Base-by-base conservation (phyloP, 2,888 invertebrate species). In the Nymphalis polychloros region DNA sequence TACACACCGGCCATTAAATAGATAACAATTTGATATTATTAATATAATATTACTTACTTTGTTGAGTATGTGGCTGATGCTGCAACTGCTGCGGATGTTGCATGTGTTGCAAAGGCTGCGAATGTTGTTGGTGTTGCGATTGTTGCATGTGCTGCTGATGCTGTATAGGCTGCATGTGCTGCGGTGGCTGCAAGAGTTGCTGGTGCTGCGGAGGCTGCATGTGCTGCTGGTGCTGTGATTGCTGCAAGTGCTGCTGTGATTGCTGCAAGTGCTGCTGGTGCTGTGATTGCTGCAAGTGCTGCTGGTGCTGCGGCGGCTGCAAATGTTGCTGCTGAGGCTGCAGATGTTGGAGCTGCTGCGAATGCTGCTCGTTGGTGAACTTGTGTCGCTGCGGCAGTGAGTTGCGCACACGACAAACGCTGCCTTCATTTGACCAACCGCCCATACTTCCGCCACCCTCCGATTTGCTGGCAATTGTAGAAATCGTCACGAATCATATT, bases 351-450 rank as follows among this genome's bases (percentile, higher is more conserved):
- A 83, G 81, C 64, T 85, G 86, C 55, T 85, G 88, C 67, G 84
- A 81, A 67, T 87, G 90, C 59, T 89, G 89, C 61, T 91, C 90
- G 76, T 92, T 92, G 70, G 91, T 92, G 77, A 89, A 88, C 83
- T 92, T 92, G 77, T 88, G 89, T 5, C 92, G 82, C 64, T 86
- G 90, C 64, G 90, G 89, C 71, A 92, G 72, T 0, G 90, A 79
- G 79, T 92, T 92, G 50, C 90, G 86, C 13, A 92, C 91, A 20
- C 92, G 89, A 71, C 90, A 90, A 73, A 90, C 81, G 77, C 92
- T 91, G 69, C 88, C 90, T 17, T 92, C 92, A 72, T 87, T 88
- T 0, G 92, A 92, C 92, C 92, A 92, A 1, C 87, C 91, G 8
- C 89, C 89, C 78, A 87, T 77, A 72, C 90, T 90, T 52, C 90